A percentile compares a stretch with the other conserved stretches of the same genome.
Evolutionary conservation across 2,113 vertebrate species (phyloP).

Genomic region (Rhegmatorhina hoffmannsi): DNA sequence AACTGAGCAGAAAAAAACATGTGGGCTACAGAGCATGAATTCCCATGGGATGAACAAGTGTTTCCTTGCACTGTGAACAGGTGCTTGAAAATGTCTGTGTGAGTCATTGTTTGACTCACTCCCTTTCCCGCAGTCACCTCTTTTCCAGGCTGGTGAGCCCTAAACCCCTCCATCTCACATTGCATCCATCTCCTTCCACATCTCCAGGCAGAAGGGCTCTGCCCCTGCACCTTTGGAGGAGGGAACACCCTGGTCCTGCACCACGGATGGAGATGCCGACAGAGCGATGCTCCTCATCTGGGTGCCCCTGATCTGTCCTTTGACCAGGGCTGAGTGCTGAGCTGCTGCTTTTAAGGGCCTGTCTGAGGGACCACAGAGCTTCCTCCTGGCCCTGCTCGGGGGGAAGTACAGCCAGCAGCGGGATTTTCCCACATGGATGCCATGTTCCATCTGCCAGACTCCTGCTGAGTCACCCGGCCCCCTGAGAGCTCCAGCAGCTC

Average conservation of each 20-base stretch:
- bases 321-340: not conserved
- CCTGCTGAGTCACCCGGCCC: not conserved
- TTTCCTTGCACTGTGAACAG: not conserved
- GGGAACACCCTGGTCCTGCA: not conserved
- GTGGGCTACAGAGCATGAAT: not conserved
- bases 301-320: not conserved
- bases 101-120: not conserved
- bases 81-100: not conserved
- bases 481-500: not conserved
- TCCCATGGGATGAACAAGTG: not conserved
- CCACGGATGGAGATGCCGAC: rapidly evolving
- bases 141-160: not conserved
- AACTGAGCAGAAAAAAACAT: not conserved
- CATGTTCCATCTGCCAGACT: not conserved
- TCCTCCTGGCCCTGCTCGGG: not conserved
- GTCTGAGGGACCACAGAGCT: not conserved
- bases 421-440: not conserved
- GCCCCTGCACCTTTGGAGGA: not conserved
- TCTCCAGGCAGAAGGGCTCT: not conserved
- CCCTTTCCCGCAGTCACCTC: not conserved
- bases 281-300: not conserved
- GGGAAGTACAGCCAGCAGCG: rapidly evolving
- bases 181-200: not conserved
- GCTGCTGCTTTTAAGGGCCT: not conserved
- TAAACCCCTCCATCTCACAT: not conserved